phyloP scores from a whole-genome alignment of 2,888 invertebrate species.

The Nysson spinosus region DNA sequence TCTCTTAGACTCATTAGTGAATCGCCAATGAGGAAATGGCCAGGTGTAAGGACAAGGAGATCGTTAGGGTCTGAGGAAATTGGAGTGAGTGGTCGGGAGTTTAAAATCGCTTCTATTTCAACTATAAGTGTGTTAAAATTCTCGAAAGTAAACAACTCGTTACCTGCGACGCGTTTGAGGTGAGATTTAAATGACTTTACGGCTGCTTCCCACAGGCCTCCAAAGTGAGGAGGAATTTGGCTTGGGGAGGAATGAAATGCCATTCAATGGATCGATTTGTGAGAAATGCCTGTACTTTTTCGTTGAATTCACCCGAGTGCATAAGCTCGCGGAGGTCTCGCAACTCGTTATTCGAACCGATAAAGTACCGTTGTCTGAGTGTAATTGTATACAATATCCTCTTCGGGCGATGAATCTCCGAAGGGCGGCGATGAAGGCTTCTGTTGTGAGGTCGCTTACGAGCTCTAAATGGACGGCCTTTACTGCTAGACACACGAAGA shows the following conservation, averaged over 20 bases:
- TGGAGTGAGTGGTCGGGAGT: not conserved
- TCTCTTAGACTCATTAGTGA: no score
- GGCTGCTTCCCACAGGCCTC: no score
- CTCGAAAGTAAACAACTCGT: not conserved
- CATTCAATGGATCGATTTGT: no score
- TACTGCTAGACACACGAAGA: conserved; percentile 3
- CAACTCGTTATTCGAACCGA: conserved; percentile 1
- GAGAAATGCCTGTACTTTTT: not conserved
- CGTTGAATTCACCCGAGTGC: not conserved
- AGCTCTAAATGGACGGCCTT: conserved; percentile 18
- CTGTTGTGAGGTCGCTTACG: conserved; percentile 5
- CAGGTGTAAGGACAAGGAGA: no score
- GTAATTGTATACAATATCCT: not conserved
- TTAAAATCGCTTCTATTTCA: not conserved
- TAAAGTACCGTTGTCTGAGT: conserved; percentile 16
- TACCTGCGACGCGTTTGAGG: not conserved
- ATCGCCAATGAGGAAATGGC: no score
- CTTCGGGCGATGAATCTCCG: not conserved
- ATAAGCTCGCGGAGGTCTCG: not conserved
- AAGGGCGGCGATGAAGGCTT: conserved; percentile 3
- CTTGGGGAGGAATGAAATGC: no score
- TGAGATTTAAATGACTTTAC: not conserved
- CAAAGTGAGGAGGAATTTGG: no score
- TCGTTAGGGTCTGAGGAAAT: conserved; percentile 1
- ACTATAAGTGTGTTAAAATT: not conserved